Percentiles rank a stretch among this genome's conserved stretches.
Conservation (phyloP, 2,888 invertebrate species). For the Microctonus brassicae region DNA sequence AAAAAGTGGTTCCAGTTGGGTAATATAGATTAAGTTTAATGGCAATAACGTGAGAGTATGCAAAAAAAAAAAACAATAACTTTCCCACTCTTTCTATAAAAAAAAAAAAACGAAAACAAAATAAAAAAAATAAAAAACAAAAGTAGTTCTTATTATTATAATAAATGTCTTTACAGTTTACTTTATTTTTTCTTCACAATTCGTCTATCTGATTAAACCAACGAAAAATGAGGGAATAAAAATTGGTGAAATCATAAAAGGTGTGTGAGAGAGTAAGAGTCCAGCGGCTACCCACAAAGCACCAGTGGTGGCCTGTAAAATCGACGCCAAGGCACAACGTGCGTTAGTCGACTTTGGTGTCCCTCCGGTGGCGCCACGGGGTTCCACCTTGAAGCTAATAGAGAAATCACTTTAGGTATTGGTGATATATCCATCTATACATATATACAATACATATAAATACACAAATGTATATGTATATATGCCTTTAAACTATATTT, state of each 20-base stretch:
- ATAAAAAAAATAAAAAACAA: no score
- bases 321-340: constrained; percentile 37
- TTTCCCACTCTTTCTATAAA: no score
- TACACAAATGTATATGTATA: neutral
- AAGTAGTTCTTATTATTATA: no score
- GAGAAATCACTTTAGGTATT: constrained; percentile 59
- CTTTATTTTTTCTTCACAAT: no score
- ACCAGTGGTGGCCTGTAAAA: constrained; percentile 52
- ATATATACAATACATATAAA: no score
- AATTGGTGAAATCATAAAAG: constrained; percentile 59
- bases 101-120: no score
- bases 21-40: no score
- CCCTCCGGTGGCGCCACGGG: constrained; percentile 52
- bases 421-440: constrained; percentile 54
- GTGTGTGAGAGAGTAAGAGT: constrained; percentile 37
- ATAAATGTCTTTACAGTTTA: no score
- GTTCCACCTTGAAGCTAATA: constrained; percentile 59
- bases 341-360: constrained; percentile 41
- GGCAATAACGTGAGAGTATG: no score
- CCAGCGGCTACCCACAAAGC: constrained; percentile 58
- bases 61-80: no score
- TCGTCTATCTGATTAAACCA: neutral
- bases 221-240: constrained; percentile 34
- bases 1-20: no score
- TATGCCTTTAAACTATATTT: constrained; percentile 4